phyloP scores from a whole-genome alignment of 2,797 vertebrate genomes.

The Danio jaintianensis region DNA sequence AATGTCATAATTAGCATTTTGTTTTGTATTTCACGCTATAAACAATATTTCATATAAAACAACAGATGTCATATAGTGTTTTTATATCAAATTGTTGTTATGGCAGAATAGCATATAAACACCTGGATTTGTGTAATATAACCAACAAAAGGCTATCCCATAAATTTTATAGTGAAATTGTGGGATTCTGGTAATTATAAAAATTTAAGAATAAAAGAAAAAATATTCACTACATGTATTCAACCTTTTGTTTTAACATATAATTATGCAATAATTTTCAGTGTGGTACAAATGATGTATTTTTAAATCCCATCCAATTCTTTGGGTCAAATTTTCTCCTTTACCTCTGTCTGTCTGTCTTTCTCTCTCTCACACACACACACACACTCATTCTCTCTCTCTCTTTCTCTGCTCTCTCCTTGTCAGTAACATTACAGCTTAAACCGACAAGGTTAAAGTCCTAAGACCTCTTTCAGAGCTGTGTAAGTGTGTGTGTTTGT shows the following conservation, averaged over 20 bases:
- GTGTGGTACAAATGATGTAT: background rate
- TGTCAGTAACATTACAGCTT: conserved; percentile 76
- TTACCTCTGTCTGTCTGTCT: background rate
- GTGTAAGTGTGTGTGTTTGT: conserved; percentile 35
- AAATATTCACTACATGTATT: background rate
- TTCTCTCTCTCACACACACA: conserved; percentile 65
- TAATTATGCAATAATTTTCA: background rate
- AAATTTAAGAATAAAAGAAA: too few species aligned
- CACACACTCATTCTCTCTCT: background rate
- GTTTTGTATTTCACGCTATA: too few species aligned
- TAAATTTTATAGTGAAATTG: background rate
- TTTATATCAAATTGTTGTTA: too few species aligned
- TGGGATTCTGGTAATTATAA: background rate
- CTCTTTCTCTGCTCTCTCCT: conserved; percentile 39
- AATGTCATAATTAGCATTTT: too few species aligned
- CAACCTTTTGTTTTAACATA: background rate
- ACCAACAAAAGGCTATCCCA: too few species aligned
- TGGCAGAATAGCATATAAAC: too few species aligned
- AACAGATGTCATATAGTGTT: too few species aligned
- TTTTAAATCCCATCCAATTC: background rate
- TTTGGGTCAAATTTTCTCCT: background rate
- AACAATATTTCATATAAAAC: too few species aligned
- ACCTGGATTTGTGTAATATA: too few species aligned
- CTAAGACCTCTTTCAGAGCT: conserved; percentile 68
- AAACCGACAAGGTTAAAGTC: conserved; percentile 78